phyloP scores from a whole-genome alignment of 35 echinoderm and acorn worm genomes.

The Apostichopus japonicus region DNA sequence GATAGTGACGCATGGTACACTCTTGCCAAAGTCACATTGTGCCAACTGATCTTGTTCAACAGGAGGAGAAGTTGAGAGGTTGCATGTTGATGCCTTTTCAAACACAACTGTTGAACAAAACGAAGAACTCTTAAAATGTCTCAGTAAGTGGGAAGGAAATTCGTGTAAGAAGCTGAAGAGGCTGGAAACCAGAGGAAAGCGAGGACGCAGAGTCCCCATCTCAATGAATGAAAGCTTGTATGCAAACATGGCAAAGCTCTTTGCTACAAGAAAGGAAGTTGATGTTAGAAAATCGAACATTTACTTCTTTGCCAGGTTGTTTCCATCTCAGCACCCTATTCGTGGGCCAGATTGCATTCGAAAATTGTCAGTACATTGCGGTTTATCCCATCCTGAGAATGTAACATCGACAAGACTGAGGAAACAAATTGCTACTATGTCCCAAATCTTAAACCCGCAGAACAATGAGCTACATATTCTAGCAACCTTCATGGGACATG shows the following conservation, averaged over 20 bases:
- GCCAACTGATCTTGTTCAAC: constrained; percentile 53
- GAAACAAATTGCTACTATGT: too few relatives aligned
- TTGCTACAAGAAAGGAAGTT: constrained; percentile 19
- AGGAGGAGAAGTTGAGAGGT: constrained; percentile 33
- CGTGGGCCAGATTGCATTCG: neutral
- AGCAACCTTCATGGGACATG: too few relatives aligned
- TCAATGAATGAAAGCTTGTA: neutral
- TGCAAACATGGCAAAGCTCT: neutral
- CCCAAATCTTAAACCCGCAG: too few relatives aligned
- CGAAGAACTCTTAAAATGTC: constrained; percentile 18
- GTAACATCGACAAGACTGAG: too few relatives aligned
- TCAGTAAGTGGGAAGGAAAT: constrained; percentile 43
- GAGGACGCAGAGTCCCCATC: constrained; percentile 36
- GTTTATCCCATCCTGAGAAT: too few relatives aligned
- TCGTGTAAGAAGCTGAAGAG: constrained; percentile 59
- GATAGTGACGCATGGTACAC: constrained; percentile 37
- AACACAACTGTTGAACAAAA: constrained; percentile 25
- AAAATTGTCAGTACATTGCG: too few relatives aligned
- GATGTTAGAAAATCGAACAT: constrained; percentile 12
- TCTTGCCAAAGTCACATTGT: constrained; percentile 49
- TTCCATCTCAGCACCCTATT: constrained; percentile 40
- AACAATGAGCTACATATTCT: too few relatives aligned
- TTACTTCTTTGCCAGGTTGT: constrained; percentile 30
- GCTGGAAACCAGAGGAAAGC: constrained; percentile 41
- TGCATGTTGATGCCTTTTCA: neutral